Percentiles rank a stretch among this genome's conserved stretches.
Evolutionary conservation across 2,797 vertebrate species (phyloP).

Genomic region (Platyrinchus mystaceus): DNA sequence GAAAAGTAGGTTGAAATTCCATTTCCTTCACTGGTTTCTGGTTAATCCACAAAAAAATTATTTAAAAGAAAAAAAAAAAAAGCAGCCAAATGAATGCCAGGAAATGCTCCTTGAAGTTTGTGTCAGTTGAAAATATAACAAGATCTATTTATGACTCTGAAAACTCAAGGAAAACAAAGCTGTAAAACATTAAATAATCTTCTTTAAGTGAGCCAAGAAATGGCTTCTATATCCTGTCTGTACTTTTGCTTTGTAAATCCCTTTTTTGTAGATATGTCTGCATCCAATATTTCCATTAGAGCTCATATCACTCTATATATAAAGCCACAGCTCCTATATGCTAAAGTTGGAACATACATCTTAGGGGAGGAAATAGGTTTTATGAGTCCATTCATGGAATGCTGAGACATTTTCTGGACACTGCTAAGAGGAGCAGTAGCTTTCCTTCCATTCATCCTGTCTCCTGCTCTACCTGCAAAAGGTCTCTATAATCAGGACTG

Average conservation of each 20-base stretch:
- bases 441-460: neutral
- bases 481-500: neutral
- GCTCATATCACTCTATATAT: neutral
- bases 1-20: neutral
- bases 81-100: neutral
- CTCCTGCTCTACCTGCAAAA: neutral
- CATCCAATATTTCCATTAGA: neutral
- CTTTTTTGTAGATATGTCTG: neutral
- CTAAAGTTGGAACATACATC: neutral
- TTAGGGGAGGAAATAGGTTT: neutral
- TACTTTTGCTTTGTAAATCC: neutral
- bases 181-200: neutral
- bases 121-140: neutral
- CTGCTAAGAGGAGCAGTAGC: neutral
- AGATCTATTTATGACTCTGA: neutral
- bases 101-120: rapidly evolving
- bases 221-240: neutral
- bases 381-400: neutral
- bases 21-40: neutral
- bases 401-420: neutral
- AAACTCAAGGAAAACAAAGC: neutral
- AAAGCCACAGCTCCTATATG: neutral
- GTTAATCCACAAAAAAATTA: neutral
- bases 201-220: neutral
- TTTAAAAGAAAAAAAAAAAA: neutral